A percentile compares a stretch with the other conserved stretches of the same genome.
Conservation (phyloP, 30 jellyfish, hydroid and myxozoan species). For the Pseudorhiza aurosa region DNA sequence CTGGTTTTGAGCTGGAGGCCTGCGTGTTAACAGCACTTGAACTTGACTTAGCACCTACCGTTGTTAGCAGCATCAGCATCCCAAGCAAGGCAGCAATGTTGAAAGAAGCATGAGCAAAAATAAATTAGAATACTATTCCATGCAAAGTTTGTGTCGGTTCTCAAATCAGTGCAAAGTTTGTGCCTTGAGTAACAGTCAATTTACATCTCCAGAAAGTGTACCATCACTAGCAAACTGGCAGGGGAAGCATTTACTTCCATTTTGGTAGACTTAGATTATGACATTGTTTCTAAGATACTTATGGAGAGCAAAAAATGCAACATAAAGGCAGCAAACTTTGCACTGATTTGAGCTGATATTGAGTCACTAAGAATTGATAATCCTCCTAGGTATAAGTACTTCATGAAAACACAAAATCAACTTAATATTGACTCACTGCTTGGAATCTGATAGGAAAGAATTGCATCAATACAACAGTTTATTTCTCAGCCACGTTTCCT, state of each 20-base stretch:
- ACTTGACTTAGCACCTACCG: constrained; percentile 90
- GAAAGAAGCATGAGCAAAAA: constrained; percentile 64
- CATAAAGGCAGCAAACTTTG: neutral
- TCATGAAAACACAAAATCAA: constrained; percentile 48
- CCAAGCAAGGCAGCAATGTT: constrained; percentile 57
- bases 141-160: no score
- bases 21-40: constrained; percentile 42
- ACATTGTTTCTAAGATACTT: no score
- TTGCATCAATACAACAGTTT: constrained; percentile 40
- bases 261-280: no score
- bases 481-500: constrained; percentile 79
- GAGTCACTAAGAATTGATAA: neutral
- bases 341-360: neutral
- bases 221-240: no score
- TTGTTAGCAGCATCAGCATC: constrained; percentile 52
- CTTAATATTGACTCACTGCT: constrained; percentile 67
- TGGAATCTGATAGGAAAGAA: constrained; percentile 62
- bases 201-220: no score
- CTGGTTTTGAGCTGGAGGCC: constrained; percentile 78
- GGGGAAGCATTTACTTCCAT: no score
- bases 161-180: no score
- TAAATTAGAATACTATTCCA: neutral
- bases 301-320: neutral
- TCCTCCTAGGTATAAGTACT: neutral
- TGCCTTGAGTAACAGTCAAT: no score